Base-by-base conservation (phyloP, 2,888 invertebrate species). In the Dorcus parallelipipedus region DNA sequence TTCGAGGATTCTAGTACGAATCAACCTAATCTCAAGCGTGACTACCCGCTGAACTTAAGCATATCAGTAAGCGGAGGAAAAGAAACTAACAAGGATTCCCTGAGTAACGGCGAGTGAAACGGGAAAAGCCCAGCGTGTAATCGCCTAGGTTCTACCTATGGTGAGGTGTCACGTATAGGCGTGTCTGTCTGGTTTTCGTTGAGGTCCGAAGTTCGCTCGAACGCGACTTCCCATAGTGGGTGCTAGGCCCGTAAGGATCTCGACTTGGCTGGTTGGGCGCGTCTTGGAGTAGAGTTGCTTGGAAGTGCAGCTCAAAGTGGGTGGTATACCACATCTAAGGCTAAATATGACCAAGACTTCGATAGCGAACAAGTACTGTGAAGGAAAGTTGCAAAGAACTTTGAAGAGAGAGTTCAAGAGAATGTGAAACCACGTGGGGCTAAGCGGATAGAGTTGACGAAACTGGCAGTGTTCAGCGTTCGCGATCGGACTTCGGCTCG, bases 11-110 rank as follows among this genome's bases (percentile, higher is more conserved):
- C 80, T 80, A 81, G n/a, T n/a, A n/a, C n/a, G n/a, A n/a, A n/a
- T n/a, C 51, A 50, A 4, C 51, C 33, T 50, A 39, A 50, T 38
- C 51, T 50, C 51, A 50, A n/a, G 51, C 51, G 51, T 50, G 51
- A 51, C 14, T 81, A 51, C 51, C 51, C 38, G 38, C 51, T 38
- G 40, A 40, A 40, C 1, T 40, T 40, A 82, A 83, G 82, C 81
- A 83, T 83, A 82, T 83, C 71, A 82, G 63, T 83, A 79, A 80
- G 81, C 79, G 80, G 81, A 81, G 83, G 82, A 83, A 83, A 82
- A 82, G 81, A 84, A 84, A 84, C 79, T 79, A 81, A 83, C 79
- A 58, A 79, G 79, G 81, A 83, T 83, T 82, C 78, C 81, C 78
- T 69, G 71, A 84, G 82, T 84, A 84, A 79, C 81, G 80, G 82